Percentiles rank a stretch among this genome's conserved stretches.
Evolutionary conservation across 2,888 invertebrate genomes (phyloP).

Genomic region (Campoplex nolae): DNA sequence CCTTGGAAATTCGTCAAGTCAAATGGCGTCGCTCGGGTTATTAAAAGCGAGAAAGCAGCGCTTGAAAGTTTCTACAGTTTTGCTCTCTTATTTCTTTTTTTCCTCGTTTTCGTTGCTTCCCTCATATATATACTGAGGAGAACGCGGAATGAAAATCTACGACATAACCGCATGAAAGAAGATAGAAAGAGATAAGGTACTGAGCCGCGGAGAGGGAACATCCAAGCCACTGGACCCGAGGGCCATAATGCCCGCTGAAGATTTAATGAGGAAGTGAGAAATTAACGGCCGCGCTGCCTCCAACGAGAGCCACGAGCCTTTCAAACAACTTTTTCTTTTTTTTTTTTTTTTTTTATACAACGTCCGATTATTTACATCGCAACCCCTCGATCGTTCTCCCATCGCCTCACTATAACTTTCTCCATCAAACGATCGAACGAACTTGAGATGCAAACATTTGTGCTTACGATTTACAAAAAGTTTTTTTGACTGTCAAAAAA

Average conservation of each 20-base stretch:
- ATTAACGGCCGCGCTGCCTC: slow-evolving; percentile 79
- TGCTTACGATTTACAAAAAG: background rate
- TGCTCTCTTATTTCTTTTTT: background rate
- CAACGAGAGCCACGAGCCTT: slow-evolving; percentile 68
- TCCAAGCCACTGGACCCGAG: slow-evolving; percentile 70
- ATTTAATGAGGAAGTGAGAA: slow-evolving; percentile 84
- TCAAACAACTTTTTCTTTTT: slow-evolving; percentile 43
- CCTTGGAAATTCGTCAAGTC: slow-evolving; percentile 22
- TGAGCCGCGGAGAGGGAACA: slow-evolving; percentile 64
- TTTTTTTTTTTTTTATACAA: slow-evolving; percentile 74
- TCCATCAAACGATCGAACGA: background rate
- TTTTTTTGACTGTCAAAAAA: background rate
- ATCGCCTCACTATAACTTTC: background rate
- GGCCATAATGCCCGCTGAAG: slow-evolving; percentile 79
- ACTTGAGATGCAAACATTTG: background rate
- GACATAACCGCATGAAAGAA: slow-evolving; percentile 74
- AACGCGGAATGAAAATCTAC: slow-evolving; percentile 76
- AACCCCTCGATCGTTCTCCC: slow-evolving; percentile 26
- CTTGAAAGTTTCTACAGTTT: slow-evolving; percentile 41
- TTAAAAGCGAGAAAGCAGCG: slow-evolving; percentile 50
- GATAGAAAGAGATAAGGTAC: slow-evolving; percentile 57
- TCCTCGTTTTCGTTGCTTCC: background rate
- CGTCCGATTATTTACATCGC: slow-evolving; percentile 73
- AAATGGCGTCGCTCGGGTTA: slow-evolving; percentile 56
- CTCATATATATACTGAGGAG: background rate